phyloP scores from a whole-genome alignment of 1,140 invertebrate species.

The Archegozetes longisetosus region DNA sequence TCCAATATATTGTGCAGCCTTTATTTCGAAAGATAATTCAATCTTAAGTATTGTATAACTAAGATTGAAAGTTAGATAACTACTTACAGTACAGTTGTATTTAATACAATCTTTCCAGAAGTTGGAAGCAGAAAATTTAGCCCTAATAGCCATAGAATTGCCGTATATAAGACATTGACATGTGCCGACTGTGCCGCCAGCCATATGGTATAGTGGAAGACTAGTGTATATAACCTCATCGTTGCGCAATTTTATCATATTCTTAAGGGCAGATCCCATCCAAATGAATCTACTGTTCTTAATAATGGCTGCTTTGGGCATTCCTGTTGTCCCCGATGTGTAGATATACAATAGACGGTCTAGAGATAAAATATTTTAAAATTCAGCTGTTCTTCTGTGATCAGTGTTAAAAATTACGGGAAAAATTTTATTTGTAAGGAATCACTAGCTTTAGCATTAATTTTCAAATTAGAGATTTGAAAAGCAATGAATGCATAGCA shows the following conservation, averaged over 20 bases:
- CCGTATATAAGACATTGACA: slow-evolving; percentile 74
- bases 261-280: slow-evolving; percentile 9
- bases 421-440: background rate
- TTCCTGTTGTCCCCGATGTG: slow-evolving; percentile 78
- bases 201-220: slow-evolving; percentile 83
- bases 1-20: slow-evolving; percentile 83
- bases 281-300: slow-evolving; percentile 47
- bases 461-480: background rate
- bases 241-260: slow-evolving; percentile 28
- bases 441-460: background rate
- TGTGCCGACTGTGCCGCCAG: slow-evolving; percentile 67
- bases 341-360: slow-evolving; percentile 52
- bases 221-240: slow-evolving; percentile 68
- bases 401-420: background rate
- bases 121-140: slow-evolving; percentile 88
- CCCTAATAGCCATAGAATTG: slow-evolving; percentile 62
- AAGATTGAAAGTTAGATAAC: background rate
- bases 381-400: background rate
- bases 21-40: background rate
- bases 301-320: slow-evolving; percentile 77
- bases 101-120: slow-evolving; percentile 88
- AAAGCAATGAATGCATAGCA: background rate
- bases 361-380: background rate
- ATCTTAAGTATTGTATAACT: background rate
- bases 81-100: slow-evolving; percentile 65